Conservation (phyloP, 2,113 vertebrate genomes). For the Bombycilla garrulus region DNA sequence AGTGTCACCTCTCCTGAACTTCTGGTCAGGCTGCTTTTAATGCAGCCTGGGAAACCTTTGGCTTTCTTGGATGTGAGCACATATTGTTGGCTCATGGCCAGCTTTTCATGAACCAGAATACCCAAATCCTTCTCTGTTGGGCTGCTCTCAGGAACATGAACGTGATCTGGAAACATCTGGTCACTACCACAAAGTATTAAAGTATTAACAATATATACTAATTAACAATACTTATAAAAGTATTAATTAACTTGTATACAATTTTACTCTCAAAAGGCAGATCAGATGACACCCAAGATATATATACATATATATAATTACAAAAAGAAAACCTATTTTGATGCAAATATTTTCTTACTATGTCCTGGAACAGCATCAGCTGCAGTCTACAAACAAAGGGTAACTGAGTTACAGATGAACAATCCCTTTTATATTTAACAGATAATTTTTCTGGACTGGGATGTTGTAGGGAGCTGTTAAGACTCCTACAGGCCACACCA, state of each 20-base stretch:
- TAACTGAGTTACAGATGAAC: background rate
- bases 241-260: background rate
- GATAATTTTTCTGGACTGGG: background rate
- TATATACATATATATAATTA: background rate
- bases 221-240: background rate
- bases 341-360: background rate
- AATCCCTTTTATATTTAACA: background rate
- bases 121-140: background rate
- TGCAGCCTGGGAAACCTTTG: background rate
- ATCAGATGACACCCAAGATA: background rate
- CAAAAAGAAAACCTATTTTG: background rate
- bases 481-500: background rate
- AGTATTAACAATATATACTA: background rate
- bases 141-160: background rate
- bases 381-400: background rate
- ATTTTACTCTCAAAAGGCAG: background rate
- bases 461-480: background rate
- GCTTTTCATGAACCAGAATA: background rate
- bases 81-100: background rate
- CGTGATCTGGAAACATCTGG: background rate
- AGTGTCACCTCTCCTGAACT: background rate
- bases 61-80: fast-evolving
- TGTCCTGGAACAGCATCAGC: background rate
- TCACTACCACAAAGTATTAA: background rate
- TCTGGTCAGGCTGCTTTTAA: background rate